Evolutionary conservation across 2,797 vertebrate species (phyloP).

Genomic region (Oophaga sylvatica): DNA sequence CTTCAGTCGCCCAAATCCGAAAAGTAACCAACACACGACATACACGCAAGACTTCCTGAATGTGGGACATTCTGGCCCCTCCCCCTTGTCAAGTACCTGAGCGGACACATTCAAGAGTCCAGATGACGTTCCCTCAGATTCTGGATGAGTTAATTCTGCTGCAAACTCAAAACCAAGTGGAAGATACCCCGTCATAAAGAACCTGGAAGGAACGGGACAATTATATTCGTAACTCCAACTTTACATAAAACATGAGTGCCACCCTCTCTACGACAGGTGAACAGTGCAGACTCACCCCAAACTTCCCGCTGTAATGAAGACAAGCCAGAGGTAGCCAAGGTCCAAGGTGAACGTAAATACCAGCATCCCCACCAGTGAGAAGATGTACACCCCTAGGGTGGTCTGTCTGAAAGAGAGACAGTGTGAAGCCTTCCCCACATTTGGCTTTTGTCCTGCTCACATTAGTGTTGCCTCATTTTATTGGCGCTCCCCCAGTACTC

Average conservation of each 20-base stretch:
- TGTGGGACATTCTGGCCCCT: too few relatives aligned
- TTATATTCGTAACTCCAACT: not conserved
- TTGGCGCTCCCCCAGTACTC: too few relatives aligned
- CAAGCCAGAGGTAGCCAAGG: constrained; percentile 85
- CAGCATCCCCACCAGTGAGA: constrained; percentile 89
- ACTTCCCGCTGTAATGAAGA: constrained; percentile 87
- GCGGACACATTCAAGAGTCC: constrained; percentile 94
- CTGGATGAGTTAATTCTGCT: constrained; percentile 92
- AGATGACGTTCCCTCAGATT: constrained; percentile 94
- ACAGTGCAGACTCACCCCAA: constrained; percentile 83
- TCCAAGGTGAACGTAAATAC: constrained; percentile 85
- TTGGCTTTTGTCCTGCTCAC: too few relatives aligned
- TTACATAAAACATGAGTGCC: not conserved
- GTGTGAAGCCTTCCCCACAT: not conserved
- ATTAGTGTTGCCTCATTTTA: too few relatives aligned
- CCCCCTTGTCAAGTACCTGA: constrained; percentile 77
- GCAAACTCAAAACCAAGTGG: constrained; percentile 97
- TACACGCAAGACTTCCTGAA: too few relatives aligned
- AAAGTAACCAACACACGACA: too few relatives aligned
- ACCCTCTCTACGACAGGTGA: too few relatives aligned
- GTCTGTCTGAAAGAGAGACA: constrained; percentile 73
- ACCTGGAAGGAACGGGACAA: constrained; percentile 72
- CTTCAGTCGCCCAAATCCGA: too few relatives aligned
- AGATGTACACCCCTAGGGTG: constrained; percentile 82
- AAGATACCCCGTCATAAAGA: constrained; percentile 97